These are phyloP conservation scores for Mechanitis messenoides DNA, from an alignment of 2,888 invertebrate species.

Conservation along the genomic window DNA sequence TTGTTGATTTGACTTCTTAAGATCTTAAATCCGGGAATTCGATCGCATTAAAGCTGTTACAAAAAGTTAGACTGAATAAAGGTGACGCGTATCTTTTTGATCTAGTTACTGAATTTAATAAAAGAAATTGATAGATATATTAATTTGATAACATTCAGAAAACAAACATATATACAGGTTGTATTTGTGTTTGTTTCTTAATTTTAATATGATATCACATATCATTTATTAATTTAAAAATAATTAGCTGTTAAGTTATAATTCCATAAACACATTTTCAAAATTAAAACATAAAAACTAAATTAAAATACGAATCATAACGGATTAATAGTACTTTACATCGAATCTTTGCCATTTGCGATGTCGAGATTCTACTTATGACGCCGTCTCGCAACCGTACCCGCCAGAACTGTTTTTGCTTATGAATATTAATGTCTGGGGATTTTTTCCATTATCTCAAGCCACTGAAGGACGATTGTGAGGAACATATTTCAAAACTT, in stretches of 20 bases:
- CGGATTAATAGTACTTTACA: constrained; percentile 1
- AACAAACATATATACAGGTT: no score
- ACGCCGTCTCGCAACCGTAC: constrained; percentile 14
- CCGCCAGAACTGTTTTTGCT: constrained; percentile 33
- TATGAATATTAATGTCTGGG: constrained; percentile 57
- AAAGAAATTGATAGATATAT: background rate
- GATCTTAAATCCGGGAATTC: constrained; percentile 35
- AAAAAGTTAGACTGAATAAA: constrained; percentile 9
- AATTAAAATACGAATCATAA: background rate
- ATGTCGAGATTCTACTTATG: constrained; percentile 19
- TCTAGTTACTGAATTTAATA: background rate
- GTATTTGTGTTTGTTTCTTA: no score
- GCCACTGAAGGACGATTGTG: constrained; percentile 41
- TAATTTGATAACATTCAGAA: background rate
- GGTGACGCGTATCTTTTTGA: constrained; percentile 5
- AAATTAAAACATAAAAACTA: background rate
- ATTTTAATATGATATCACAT: no score
- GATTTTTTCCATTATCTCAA: constrained; percentile 56
- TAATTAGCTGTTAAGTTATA: background rate
- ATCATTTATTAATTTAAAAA: no score
- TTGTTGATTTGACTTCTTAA: constrained; percentile 11
- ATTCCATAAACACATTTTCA: background rate
- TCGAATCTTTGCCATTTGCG: constrained; percentile 12
- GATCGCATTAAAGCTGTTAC: constrained; percentile 7
- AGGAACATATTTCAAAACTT: constrained; percentile 52